Conservation (phyloP, 2,888 invertebrate genomes). For the Willowsia nigromaculata region DNA sequence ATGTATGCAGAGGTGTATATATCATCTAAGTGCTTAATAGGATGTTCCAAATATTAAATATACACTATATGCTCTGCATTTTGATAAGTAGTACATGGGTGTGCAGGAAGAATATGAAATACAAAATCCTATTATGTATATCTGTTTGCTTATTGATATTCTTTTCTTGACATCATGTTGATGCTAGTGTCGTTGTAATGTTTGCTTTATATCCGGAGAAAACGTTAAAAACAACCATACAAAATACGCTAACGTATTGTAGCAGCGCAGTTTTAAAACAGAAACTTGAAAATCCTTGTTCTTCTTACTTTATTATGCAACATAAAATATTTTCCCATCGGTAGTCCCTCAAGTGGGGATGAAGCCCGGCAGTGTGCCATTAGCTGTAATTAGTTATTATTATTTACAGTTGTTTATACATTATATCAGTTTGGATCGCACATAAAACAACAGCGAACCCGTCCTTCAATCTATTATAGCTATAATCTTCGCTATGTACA, state of each 20-base stretch:
- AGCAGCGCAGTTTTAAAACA: too few species aligned
- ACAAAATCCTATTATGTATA: too few species aligned
- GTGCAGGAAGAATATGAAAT: too few species aligned
- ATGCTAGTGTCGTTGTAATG: conserved; percentile 47
- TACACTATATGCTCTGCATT: too few species aligned
- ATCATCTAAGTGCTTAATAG: too few species aligned
- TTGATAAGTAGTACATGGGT: too few species aligned
- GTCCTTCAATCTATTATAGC: neutral
- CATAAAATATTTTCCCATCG: conserved; percentile 63
- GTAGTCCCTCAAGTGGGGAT: neutral
- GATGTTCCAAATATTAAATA: too few species aligned
- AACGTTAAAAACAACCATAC: too few species aligned
- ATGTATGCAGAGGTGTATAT: too few species aligned
- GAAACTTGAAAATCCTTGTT: neutral
- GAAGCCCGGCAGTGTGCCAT: conserved; percentile 65
- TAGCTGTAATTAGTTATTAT: conserved; percentile 64
- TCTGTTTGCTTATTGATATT: too few species aligned
- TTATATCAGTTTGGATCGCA: neutral
- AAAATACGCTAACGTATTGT: too few species aligned
- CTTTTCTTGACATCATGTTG: conserved; percentile 1
- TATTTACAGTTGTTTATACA: conserved; percentile 62
- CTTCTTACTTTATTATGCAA: conserved; percentile 11
- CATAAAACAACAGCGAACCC: neutral
- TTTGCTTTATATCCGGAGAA: conserved; percentile 56
- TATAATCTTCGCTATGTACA: neutral